Base-by-base conservation (phyloP, 1,140 invertebrate species). In the Bacillus rossius region DNA sequence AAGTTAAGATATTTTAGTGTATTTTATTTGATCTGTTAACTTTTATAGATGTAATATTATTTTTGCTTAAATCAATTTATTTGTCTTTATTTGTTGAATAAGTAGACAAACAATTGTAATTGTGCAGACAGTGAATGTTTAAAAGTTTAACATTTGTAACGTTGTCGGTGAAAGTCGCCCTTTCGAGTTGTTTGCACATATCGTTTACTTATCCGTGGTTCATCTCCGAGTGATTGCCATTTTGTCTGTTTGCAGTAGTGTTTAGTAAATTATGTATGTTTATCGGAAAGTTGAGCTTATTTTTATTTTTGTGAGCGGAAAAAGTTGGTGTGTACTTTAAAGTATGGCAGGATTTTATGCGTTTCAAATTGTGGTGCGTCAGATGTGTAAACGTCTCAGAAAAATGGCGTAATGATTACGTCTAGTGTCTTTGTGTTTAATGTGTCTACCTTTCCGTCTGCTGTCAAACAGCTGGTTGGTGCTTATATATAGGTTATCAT, bases 391-490 rank as follows among this genome's bases (percentile, higher is more conserved):
- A 52, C 1, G 34, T 51, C 26, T 20, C 23, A 48, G 29, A n/a
- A 47, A 25, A 50, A 58, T 58, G 37, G 56, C 48, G 56, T 52
- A 58, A 58, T 41, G 41, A 16, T 25, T 51, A 52, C 19, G 34
- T 51, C 13, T n/a, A 41, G 56, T 50, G 52, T 58, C 22, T 25
- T 48, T 34, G 22, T 56, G 47, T 52, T 52, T 29, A 58, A 58
- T 52, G 48, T 58, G 49, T 47, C 56, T 58, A 17, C 38, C 19
- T 17, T 58, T 51, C 47, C 25, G 54, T 56, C 48, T 58, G 45
- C 56, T 58, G 48, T 58, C 56, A 34, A 58, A 47, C 56, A 58
- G 48, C 56, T 58, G 56, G 19, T 52, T 52, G 56, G 56, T 56
- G 49, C 48, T 52, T 40, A 26, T 19, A 50, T 29, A 58, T 22